These are phyloP conservation scores for Eristalinus aeneus DNA, from an alignment of 2,888 invertebrate genomes.

Conservation along the genomic window DNA sequence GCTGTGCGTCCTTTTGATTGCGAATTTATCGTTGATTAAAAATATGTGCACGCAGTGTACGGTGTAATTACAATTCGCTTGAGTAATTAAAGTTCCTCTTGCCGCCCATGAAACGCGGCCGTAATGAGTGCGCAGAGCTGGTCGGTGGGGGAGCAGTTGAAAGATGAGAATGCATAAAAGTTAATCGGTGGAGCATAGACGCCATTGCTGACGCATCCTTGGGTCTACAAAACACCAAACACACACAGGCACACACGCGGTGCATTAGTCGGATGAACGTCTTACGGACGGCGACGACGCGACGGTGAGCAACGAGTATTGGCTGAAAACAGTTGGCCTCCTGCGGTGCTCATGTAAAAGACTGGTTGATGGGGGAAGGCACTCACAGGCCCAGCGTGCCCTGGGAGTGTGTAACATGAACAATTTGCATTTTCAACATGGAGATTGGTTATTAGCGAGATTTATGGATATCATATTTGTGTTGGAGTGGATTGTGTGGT, in stretches of 20 bases:
- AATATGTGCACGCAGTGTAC: conserved; percentile 57
- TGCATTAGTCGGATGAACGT: conserved; percentile 54
- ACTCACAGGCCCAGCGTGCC: conserved; percentile 30
- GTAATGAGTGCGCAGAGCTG: background rate
- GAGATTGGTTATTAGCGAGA: conserved; percentile 80
- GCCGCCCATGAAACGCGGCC: background rate
- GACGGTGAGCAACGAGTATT: conserved; percentile 20
- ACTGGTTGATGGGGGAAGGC: background rate
- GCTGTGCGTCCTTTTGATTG: conserved; percentile 33
- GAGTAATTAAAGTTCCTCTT: conserved; percentile 53
- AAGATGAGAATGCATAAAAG: conserved; percentile 68
- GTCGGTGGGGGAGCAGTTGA: conserved; percentile 20
- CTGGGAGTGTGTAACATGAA: conserved; percentile 76
- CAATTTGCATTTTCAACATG: conserved; percentile 80
- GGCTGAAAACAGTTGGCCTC: conserved; percentile 32
- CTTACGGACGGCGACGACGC: conserved; percentile 37
- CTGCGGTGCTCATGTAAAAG: conserved; percentile 8
- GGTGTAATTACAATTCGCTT: conserved; percentile 65
- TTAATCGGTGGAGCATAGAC: conserved; percentile 57
- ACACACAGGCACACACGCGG: background rate
- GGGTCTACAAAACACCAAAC: conserved; percentile 6
- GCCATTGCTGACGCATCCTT: conserved; percentile 63
- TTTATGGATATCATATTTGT: conserved; percentile 80
- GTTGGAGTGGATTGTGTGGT: conserved; percentile 42
- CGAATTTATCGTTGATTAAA: conserved; percentile 68